Evolutionary conservation across 1,140 invertebrate genomes (phyloP), one percentile per base, ranked within the genome.

Genomic region (Triops cancriformis): DNA sequence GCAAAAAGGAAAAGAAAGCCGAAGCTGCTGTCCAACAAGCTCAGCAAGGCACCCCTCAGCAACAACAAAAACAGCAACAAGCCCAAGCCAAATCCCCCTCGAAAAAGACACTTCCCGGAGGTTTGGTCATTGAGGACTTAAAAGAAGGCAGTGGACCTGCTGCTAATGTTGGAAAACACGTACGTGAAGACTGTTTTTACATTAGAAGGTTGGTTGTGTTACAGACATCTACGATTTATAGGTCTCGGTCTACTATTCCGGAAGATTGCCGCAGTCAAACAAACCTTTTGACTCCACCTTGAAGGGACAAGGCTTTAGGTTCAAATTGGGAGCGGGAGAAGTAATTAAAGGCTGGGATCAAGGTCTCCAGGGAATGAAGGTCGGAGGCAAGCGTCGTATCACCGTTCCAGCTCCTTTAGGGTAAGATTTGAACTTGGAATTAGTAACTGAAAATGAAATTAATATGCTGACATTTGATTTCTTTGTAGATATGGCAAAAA

Each of bases 311-410:
- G 93, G 93, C 0, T 96, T 97, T 82, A 92, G 91, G 84, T 97
- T 97, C 85, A 87, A 88, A 26, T 84, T 98, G 14, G 95, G 95
- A 0, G 87, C 87, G 72, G 91, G 91, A 73, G 93, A 96, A 85
- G 95, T 97, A 0, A 96, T 98, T 80, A 91, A 91, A 82, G 96
- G 94, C 31, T 97, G 94, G 95, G 95, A 98, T 83, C 83, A 92
- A 75, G 96, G 94, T 41, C 85, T 98, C 9, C 83, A 84, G 80
- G 95, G 94, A 80, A 95, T 96, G 94, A 96, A 94, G 86, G 91
- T 97, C 81, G 96, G 95, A 37, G 95, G 95, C 76, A 97, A 95
- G 84, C 88, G 96, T 82, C 89, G 88, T 81, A 89, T 98, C 73
- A 89, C 89, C 7, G 91, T 95, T 83, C 96, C 96, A 77, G 88